Evolutionary conservation across 35 echinoderm and acorn worm species (phyloP).

Genomic region (Ptychodera flava): DNA sequence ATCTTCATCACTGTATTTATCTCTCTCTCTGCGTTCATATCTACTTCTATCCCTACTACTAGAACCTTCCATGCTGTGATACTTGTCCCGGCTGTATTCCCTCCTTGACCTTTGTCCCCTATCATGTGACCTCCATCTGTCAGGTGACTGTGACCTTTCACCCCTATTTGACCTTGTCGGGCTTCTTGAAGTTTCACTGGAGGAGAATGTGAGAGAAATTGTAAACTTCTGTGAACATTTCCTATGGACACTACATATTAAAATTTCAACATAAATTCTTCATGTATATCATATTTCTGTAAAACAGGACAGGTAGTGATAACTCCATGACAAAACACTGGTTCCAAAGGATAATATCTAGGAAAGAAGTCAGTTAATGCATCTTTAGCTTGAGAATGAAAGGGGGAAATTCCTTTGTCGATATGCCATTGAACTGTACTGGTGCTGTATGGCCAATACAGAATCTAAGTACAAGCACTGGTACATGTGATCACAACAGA

Average conservation of each 20-base stretch:
- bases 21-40: background rate
- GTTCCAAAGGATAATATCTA: background rate
- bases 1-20: background rate
- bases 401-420: too few relatives aligned
- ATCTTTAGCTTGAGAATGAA: background rate
- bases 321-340: background rate
- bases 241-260: too few relatives aligned
- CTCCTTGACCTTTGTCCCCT: background rate
- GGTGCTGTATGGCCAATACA: too few relatives aligned
- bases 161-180: background rate
- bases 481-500: too few relatives aligned
- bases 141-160: background rate
- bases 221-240: too few relatives aligned
- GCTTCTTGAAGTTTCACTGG: background rate
- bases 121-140: background rate
- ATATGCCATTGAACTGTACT: too few relatives aligned
- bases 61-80: too few relatives aligned
- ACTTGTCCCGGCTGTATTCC: background rate
- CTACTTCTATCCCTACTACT: background rate
- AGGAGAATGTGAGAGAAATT: background rate
- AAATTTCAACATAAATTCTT: too few relatives aligned
- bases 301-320: background rate
- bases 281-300: background rate
- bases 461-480: too few relatives aligned
- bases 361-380: background rate